These are phyloP conservation scores for Zaprionus gabonicus DNA, from an alignment of 1,140 invertebrate genomes.

Conservation along the genomic window DNA sequence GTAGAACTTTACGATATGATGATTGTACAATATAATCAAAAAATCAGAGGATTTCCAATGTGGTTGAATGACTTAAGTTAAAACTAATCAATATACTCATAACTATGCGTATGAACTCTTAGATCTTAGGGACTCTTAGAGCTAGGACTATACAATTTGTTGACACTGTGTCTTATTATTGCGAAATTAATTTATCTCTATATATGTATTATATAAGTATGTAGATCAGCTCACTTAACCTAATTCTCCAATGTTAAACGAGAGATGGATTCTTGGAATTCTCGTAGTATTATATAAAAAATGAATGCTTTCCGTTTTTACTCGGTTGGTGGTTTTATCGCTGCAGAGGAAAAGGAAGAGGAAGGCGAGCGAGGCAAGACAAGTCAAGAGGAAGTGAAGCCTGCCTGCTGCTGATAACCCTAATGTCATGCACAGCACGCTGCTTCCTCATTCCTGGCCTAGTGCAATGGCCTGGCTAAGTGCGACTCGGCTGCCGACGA, in stretches of 20 bases:
- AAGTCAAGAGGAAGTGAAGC: not conserved
- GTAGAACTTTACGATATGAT: too few relatives aligned
- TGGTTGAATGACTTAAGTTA: too few relatives aligned
- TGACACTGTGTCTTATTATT: too few relatives aligned
- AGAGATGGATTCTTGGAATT: not conserved
- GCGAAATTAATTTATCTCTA: not conserved
- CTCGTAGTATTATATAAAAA: not conserved
- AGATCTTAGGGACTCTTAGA: too few relatives aligned
- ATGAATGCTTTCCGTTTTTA: not conserved
- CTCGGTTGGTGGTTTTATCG: not conserved
- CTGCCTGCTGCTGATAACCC: not conserved
- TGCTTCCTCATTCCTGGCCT: conserved; percentile 2
- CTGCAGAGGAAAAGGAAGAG: not conserved
- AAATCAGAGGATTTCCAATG: too few relatives aligned
- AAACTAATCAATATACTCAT: too few relatives aligned
- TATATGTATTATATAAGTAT: too few relatives aligned
- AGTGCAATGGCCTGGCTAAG: conserved; percentile 8
- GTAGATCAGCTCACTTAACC: too few relatives aligned
- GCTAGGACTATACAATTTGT: too few relatives aligned
- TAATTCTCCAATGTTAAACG: too few relatives aligned
- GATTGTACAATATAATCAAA: too few relatives aligned
- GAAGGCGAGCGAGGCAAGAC: not conserved
- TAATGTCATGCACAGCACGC: not conserved
- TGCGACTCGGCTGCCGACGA: not conserved
- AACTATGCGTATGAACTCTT: too few relatives aligned